These are phyloP conservation scores for Raphicerus campestris DNA, from an alignment of 2,113 vertebrate species.

Conservation along the genomic window DNA sequence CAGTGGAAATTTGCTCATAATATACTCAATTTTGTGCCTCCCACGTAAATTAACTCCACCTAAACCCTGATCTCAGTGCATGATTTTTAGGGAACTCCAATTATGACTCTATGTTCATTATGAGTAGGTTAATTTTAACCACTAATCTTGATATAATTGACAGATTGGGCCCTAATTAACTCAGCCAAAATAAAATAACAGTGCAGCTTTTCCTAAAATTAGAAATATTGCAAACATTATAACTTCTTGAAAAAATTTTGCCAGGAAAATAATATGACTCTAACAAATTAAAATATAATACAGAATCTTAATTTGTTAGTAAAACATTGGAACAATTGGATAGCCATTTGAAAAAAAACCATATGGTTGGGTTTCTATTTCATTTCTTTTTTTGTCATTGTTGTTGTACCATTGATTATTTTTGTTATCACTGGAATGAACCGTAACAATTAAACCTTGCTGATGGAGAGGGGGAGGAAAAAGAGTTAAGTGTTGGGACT, in stretches of 20 bases:
- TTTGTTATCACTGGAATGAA: neutral
- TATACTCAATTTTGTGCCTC: neutral
- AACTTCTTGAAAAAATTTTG: neutral
- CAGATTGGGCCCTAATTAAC: neutral
- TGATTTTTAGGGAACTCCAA: neutral
- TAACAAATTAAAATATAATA: neutral
- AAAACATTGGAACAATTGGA: neutral
- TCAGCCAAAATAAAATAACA: neutral
- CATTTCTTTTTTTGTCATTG: neutral
- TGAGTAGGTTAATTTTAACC: neutral
- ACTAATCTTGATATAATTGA: neutral
- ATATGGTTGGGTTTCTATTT: neutral
- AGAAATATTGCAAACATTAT: neutral
- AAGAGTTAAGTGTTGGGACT: neutral
- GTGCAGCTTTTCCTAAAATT: neutral
- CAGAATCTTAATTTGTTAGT: neutral
- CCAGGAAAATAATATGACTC: neutral
- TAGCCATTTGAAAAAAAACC: neutral
- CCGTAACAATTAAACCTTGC: neutral
- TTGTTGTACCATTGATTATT: neutral
- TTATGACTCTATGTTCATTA: neutral
- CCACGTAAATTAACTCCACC: neutral
- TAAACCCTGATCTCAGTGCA: neutral
- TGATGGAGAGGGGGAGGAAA: neutral
- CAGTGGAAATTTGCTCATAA: neutral